These are phyloP conservation scores for Laodelphax striatellus DNA, from an alignment of 1,140 invertebrate species.

Conservation along the genomic window DNA sequence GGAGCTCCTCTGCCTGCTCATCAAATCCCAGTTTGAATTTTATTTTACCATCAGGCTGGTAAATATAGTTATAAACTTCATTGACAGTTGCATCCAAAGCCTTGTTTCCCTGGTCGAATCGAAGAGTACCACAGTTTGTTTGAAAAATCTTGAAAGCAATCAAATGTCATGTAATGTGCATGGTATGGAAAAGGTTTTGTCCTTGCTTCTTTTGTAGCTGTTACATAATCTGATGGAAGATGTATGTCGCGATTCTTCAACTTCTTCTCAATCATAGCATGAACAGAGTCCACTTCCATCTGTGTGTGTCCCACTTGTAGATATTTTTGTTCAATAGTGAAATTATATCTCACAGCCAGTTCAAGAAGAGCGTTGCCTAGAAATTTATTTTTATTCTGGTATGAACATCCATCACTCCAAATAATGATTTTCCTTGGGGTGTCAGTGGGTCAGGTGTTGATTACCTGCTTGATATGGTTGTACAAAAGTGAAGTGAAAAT, in stretches of 20 bases:
- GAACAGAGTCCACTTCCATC: slow-evolving; percentile 33
- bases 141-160: not conserved
- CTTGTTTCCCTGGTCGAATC: slow-evolving; percentile 2
- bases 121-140: not conserved
- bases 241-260: slow-evolving; percentile 18
- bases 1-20: not conserved
- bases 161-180: slow-evolving; percentile 5
- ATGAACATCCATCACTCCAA: slow-evolving; percentile 25
- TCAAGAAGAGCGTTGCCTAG: slow-evolving; percentile 27
- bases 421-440: not conserved
- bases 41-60: not conserved
- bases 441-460: too few species aligned
- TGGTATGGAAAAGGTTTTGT: not conserved
- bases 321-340: slow-evolving; percentile 31
- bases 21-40: not conserved
- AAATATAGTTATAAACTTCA: not conserved
- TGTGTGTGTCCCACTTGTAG: slow-evolving; percentile 32
- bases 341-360: slow-evolving; percentile 19
- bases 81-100: slow-evolving; percentile 2
- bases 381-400: slow-evolving; percentile 28
- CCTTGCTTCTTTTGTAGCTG: not conserved
- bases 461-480: too few species aligned
- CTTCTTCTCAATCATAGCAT: slow-evolving; percentile 25
- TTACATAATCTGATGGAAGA: slow-evolving; percentile 1
- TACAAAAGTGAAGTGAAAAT: too few species aligned